phyloP scores from a whole-genome alignment of 2,888 invertebrate genomes.

The Chloroclystis v-ata region DNA sequence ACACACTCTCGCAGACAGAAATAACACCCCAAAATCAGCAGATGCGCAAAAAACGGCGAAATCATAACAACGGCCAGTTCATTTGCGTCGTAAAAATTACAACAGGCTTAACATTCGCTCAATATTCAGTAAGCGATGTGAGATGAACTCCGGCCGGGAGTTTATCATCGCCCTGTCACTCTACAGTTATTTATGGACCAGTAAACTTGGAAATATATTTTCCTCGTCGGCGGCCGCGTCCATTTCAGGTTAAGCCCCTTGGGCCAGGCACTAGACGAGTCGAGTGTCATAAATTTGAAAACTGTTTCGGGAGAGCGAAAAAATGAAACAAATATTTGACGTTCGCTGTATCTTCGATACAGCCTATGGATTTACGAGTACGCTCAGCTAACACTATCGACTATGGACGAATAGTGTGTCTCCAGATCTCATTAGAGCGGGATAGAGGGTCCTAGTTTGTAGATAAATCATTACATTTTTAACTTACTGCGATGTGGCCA shows the following conservation, averaged over 20 bases:
- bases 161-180: constrained; percentile 77
- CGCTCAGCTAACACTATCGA: constrained; percentile 33
- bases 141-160: constrained; percentile 69
- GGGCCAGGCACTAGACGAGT: constrained; percentile 72
- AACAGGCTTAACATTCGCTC: constrained; percentile 51
- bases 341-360: constrained; percentile 55
- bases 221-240: constrained; percentile 70
- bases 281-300: constrained; percentile 77
- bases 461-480: too few species aligned
- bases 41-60: neutral
- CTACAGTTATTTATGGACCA: constrained; percentile 75
- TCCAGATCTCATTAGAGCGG: constrained; percentile 2
- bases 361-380: constrained; percentile 42
- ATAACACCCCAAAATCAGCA: too few species aligned
- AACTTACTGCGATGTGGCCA: too few species aligned
- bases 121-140: constrained; percentile 69
- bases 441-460: neutral
- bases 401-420: constrained; percentile 21
- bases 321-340: constrained; percentile 69
- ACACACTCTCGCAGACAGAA: neutral
- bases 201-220: constrained; percentile 78
- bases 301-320: constrained; percentile 69
- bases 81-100: constrained; percentile 43
- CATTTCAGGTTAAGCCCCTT: constrained; percentile 76
- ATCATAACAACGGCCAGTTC: constrained; percentile 19